Evolutionary conservation across 2,113 vertebrate genomes (phyloP).

Genomic region (Rhabdornis inornatus): DNA sequence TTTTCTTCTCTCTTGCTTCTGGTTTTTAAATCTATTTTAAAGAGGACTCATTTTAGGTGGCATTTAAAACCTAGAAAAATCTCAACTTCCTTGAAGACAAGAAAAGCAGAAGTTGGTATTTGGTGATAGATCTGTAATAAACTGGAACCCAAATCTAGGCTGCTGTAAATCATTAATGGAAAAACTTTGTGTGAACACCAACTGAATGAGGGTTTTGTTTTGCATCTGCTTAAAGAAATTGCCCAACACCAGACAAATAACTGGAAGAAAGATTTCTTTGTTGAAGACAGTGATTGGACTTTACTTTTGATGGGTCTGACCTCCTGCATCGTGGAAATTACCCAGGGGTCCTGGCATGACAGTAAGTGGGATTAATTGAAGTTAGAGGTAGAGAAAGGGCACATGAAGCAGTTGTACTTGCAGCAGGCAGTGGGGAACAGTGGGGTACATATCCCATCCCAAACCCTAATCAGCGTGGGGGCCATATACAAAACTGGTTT

Average conservation of each 20-base stretch:
- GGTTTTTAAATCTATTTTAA: background rate
- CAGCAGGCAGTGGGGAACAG: background rate
- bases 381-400: background rate
- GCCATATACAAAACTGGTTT: background rate
- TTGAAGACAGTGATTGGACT: background rate
- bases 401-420: background rate
- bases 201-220: background rate
- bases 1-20: background rate
- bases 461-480: background rate
- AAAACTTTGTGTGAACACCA: background rate
- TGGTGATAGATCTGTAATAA: background rate
- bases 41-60: background rate
- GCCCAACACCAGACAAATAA: background rate
- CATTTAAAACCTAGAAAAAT: background rate
- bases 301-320: background rate
- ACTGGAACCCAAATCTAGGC: background rate
- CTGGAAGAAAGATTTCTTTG: slow-evolving; percentile 32
- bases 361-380: background rate
- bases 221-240: background rate
- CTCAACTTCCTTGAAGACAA: background rate
- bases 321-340: background rate
- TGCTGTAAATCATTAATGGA: background rate
- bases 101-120: background rate
- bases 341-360: background rate
- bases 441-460: accelerated